phyloP scores from a whole-genome alignment of 2,888 invertebrate genomes.

The Drosophila percnosoma region DNA sequence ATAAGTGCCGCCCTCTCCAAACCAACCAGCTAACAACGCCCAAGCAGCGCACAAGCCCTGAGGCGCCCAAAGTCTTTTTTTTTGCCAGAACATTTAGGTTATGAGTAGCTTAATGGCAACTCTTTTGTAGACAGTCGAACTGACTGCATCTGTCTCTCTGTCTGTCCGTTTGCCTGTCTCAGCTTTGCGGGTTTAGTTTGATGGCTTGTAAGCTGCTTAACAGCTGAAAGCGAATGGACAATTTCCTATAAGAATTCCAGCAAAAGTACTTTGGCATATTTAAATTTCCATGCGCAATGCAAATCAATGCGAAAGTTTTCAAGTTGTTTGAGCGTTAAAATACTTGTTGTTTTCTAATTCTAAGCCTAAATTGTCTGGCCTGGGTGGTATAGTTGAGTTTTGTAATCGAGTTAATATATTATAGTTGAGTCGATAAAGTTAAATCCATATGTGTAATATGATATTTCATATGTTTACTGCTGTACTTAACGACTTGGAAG shows the following conservation, averaged over 20 bases:
- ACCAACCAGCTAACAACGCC: not conserved
- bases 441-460: not conserved
- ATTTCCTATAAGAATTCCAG: constrained; percentile 19
- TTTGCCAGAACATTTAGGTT: constrained; percentile 63
- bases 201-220: constrained; percentile 40
- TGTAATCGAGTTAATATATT: not conserved
- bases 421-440: not conserved
- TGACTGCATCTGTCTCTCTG: not conserved
- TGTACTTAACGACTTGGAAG: not conserved
- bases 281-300: not conserved
- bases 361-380: not conserved
- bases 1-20: constrained; percentile 59
- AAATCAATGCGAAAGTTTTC: constrained; percentile 6
- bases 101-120: constrained; percentile 74
- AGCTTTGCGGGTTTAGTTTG: constrained; percentile 43
- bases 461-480: not conserved
- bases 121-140: constrained; percentile 42
- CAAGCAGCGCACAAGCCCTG: not conserved
- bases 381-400: not conserved
- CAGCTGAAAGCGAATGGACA: constrained; percentile 27
- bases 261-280: constrained; percentile 1
- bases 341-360: not conserved
- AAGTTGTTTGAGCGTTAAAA: constrained; percentile 5
- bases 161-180: not conserved
- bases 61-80: constrained; percentile 22